Conservation (phyloP, 2,113 vertebrate species). For the Sylvietta virens region DNA sequence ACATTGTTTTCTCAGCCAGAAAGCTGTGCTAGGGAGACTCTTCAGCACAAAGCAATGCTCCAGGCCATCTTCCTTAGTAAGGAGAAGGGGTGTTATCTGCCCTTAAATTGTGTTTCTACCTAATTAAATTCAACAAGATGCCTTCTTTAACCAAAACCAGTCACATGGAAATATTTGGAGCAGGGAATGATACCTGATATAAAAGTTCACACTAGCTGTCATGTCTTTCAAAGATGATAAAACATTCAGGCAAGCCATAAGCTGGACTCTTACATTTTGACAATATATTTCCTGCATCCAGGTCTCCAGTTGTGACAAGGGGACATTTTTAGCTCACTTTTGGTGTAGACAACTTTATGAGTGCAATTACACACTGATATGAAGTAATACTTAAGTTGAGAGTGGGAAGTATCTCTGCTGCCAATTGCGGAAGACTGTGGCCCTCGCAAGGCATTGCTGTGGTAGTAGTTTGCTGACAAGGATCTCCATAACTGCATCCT, state of each 20-base stretch:
- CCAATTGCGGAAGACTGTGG: neutral
- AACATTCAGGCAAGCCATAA: neutral
- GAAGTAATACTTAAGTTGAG: neutral
- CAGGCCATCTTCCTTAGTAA: conserved; percentile 58
- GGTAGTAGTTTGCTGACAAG: neutral
- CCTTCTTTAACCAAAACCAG: conserved; percentile 46
- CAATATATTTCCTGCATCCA: neutral
- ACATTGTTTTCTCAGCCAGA: conserved; percentile 74
- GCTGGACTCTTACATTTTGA: neutral
- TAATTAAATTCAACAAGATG: conserved; percentile 68
- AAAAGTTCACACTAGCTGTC: conserved; percentile 16
- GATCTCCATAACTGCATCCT: neutral
- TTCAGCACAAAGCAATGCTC: conserved; percentile 26
- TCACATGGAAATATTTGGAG: conserved; percentile 51
- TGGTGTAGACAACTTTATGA: neutral
- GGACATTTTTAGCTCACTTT: neutral
- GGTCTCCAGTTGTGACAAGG: rapidly evolving
- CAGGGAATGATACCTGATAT: neutral
- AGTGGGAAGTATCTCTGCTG: neutral
- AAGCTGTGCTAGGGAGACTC: conserved; percentile 55
- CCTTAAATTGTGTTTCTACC: conserved; percentile 59
- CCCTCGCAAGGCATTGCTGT: neutral
- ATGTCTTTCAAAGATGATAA: conserved; percentile 30
- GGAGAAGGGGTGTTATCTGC: conserved; percentile 24
- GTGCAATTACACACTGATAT: neutral